phyloP scores from a whole-genome alignment of 1,140 invertebrate genomes.

The Vanessa tameamea region DNA sequence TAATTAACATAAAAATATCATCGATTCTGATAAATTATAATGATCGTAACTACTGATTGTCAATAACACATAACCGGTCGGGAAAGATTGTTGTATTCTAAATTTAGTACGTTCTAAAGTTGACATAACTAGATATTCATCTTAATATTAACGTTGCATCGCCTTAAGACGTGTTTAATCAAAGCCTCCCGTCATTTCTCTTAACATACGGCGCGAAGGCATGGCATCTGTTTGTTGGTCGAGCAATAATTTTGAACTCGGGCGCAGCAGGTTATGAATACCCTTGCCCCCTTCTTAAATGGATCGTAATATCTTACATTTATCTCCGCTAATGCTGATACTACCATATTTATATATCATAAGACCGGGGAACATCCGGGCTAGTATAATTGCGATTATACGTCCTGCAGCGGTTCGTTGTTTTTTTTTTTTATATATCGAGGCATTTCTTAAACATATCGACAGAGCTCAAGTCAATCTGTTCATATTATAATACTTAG shows the following conservation, averaged over 20 bases:
- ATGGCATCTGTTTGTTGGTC: conserved; percentile 27
- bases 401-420: not conserved
- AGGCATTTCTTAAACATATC: too few species aligned
- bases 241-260: conserved; percentile 28
- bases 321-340: conserved; percentile 29
- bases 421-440: not conserved
- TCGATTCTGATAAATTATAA: not conserved
- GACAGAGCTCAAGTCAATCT: too few species aligned
- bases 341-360: conserved; percentile 19
- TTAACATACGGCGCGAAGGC: conserved; percentile 21
- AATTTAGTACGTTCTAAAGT: not conserved
- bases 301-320: conserved; percentile 25
- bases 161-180: conserved; percentile 24
- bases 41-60: not conserved
- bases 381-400: conserved; percentile 10
- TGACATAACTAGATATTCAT: conserved; percentile 1
- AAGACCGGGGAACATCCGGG: conserved; percentile 11
- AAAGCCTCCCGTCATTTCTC: conserved; percentile 26
- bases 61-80: not conserved
- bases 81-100: not conserved
- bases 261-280: conserved; percentile 34
- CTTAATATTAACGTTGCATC: not conserved
- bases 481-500: too few species aligned
- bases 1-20: too few species aligned
- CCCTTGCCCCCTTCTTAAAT: conserved; percentile 30